phyloP scores from a whole-genome alignment of 2,797 vertebrate species.

The Megalops cyprinoides region DNA sequence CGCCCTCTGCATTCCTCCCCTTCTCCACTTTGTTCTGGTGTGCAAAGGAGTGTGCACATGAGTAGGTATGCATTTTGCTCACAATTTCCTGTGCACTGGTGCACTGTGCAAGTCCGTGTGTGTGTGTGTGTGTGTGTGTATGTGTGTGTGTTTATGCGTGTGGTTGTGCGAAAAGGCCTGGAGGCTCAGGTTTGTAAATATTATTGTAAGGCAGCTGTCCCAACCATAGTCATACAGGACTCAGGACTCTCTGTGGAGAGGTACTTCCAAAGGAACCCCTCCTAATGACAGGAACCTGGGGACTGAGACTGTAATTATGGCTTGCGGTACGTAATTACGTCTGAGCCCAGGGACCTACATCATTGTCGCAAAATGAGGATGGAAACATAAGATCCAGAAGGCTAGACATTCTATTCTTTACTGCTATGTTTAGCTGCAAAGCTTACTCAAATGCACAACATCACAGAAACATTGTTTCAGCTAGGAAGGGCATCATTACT shows the following conservation, averaged over 20 bases:
- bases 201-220: neutral
- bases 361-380: neutral
- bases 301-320: constrained; percentile 9
- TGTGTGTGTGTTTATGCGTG: neutral
- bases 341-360: neutral
- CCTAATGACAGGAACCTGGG: constrained; percentile 14
- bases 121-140: neutral
- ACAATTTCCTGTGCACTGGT: neutral
- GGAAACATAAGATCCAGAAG: neutral
- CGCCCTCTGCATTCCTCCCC: neutral
- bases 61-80: too few species aligned
- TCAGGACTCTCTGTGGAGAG: neutral
- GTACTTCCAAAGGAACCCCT: neutral
- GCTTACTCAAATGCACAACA: neutral
- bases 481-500: too few species aligned
- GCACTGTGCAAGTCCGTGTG: neutral
- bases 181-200: neutral
- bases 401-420: neutral
- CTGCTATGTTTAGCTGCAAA: neutral
- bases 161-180: neutral
- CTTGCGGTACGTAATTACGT: constrained; percentile 13
- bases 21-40: neutral
- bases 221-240: too few species aligned
- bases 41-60: neutral
- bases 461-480: neutral